Conservation (phyloP, 2,797 vertebrate genomes). For the Epinephelus coioides region DNA sequence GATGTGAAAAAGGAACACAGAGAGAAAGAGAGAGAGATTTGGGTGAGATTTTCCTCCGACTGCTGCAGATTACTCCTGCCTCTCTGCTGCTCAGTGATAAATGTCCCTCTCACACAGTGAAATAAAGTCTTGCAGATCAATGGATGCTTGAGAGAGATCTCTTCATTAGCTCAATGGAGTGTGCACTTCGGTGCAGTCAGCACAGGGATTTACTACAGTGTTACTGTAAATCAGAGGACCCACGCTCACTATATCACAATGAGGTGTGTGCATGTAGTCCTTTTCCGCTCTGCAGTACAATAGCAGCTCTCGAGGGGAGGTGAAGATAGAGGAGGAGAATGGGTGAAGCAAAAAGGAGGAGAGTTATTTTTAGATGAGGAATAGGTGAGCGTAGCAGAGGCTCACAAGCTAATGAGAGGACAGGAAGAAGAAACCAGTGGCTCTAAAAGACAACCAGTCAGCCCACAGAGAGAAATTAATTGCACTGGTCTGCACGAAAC, state of each 20-base stretch:
- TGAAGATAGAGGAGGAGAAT: conserved; percentile 47
- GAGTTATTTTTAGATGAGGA: conserved; percentile 74
- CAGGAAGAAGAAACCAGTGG: conserved; percentile 40
- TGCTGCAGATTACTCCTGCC: conserved; percentile 42
- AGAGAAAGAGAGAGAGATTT: conserved; percentile 12
- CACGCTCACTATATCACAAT: conserved; percentile 22
- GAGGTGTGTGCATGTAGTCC: not conserved
- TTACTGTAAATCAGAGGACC: conserved; percentile 62
- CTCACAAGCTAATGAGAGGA: conserved; percentile 60
- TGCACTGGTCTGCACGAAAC: not conserved
- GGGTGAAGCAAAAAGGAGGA: conserved; percentile 30
- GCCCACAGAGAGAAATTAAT: not conserved
- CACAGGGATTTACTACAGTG: conserved; percentile 50
- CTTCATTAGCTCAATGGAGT: conserved; percentile 77
- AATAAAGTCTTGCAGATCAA: conserved; percentile 69
- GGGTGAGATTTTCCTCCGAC: conserved; percentile 37
- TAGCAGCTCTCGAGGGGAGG: conserved; percentile 52
- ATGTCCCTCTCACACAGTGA: conserved; percentile 44
- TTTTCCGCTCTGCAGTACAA: conserved; percentile 40
- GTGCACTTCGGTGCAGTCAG: conserved; percentile 46
- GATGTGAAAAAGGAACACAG: not conserved
- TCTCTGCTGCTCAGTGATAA: conserved; percentile 62
- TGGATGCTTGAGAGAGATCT: conserved; percentile 62
- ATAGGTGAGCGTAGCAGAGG: conserved; percentile 58
- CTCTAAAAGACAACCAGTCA: not conserved